Evolutionary conservation across 2,888 invertebrate genomes (phyloP), one percentile per base, ranked within the genome.

Genomic region (Andrena dorsata): DNA sequence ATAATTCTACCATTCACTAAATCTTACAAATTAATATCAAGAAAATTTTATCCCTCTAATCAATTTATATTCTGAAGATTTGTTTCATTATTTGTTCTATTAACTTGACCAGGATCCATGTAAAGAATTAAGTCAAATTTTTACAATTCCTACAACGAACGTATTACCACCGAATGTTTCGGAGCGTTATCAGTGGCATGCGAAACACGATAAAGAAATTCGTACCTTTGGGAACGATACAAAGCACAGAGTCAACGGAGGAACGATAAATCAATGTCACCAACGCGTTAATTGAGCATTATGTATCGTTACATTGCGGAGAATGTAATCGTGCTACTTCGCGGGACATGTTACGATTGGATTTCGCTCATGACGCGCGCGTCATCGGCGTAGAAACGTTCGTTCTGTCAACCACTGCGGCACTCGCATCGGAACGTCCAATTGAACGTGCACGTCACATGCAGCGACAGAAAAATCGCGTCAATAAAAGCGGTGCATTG

Each of bases 341-440:
- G 30, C 13, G 70, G 61, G 58, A n/a, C 68, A 66, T 85, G 63
- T 79, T 73, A 81, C 81, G 79, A 86, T 86, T 86, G 73, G 47
- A 69, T 70, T 70, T 58, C 60, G 35, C 68, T 23, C 23, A 28
- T 49, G 51, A 35, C 35, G 60, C 70, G 41, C 70, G 47, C 26
- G 41, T 56, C 32, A 20, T 47, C 58, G 20, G 5, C n/a, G 41
- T 58, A 26, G 35, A 70, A 60, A 70, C 47, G 20, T 41, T 56
- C 63, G 16, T 69, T 49, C 53, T 63, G 30, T 10, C n/a, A 63
- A 20, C 32, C 10, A 35, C 20, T 23, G 30, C 61, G 60, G 20
- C 53, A 53, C 20, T 56, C 26, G 10, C 7, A 23, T 23, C 10
- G 23, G 23, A 63, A 35, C 23, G 60, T 61, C 32, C 20, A 13